Evolutionary conservation across 2,113 vertebrate genomes (phyloP), one percentile per base, ranked within the genome.

Genomic region (Toxotes jaculatrix): DNA sequence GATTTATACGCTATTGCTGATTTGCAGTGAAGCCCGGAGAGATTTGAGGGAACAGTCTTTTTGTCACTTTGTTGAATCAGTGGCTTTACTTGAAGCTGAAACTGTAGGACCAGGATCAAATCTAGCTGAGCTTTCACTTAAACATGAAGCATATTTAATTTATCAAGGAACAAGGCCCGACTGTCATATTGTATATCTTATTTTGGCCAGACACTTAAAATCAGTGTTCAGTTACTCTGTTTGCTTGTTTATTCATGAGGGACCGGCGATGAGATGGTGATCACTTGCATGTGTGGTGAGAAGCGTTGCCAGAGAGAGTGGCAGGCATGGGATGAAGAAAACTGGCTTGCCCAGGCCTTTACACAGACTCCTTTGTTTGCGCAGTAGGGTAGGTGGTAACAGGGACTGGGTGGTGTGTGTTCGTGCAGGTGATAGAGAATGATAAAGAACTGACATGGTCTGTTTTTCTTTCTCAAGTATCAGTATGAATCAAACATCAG

Each of bases 351-450:
- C 79, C 67, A 2, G 68, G 47, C 82, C 84, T 45, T 77, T 51
- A 93, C 88, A 93, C 89, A 89, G 90, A 83, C 87, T 79, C 87
- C 91, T 93, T 95, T 93, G 91, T 93, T 91, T 92, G 90, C 77
- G 7, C 78, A 60, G 82, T 76, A 53, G 89, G 84, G 86, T 92
- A 87, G 87, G 92, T 90, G 67, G 87, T 89, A 92, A 88, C 88
- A 73, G 82, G 61, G 83, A 86, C 36, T 67, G 78, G 80, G 74
- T 80, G 87, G 74, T 82, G 87, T 90, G 85, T 80, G 83, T 81
- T 63, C 79, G 77, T 65, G 84, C 84, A 91, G 87, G 87, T 89
- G 87, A 89, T 76, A 45, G 79, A 90, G 79, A 79, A 87, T 77
- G 87, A 84, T 90, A 85, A 93, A 91, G 84, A 90, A 90, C 83